These are phyloP conservation scores for Acrocephalus arundinaceus DNA, from an alignment of 2,113 vertebrate species.

Conservation along the genomic window DNA sequence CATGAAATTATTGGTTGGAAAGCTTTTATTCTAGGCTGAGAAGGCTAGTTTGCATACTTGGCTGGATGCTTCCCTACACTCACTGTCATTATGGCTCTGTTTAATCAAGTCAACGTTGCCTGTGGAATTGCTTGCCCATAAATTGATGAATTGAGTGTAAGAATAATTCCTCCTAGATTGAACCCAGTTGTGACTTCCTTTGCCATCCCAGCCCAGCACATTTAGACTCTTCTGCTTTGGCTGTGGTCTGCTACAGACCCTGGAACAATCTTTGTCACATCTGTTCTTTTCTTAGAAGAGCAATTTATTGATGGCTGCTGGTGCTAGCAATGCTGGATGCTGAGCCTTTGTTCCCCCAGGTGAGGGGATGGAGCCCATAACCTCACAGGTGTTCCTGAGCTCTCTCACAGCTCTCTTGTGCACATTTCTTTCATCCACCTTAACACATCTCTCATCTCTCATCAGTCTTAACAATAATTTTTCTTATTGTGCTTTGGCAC, in stretches of 20 bases:
- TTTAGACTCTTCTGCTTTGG: constrained; percentile 60
- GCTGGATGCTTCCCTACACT: constrained; percentile 44
- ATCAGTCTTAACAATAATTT: neutral
- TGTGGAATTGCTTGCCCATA: constrained; percentile 48
- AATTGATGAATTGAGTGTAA: constrained; percentile 60
- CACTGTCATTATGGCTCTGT: constrained; percentile 61
- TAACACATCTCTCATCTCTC: no score
- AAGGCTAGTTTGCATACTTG: constrained; percentile 70
- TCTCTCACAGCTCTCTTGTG: neutral
- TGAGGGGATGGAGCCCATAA: neutral
- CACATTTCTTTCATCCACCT: neutral
- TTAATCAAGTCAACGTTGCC: constrained; percentile 59
- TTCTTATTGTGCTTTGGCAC: neutral
- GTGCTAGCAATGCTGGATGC: constrained; percentile 1
- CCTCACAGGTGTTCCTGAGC: constrained; percentile 5
- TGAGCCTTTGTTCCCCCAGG: constrained; percentile 45
- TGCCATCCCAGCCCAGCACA: constrained; percentile 35
- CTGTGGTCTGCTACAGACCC: constrained; percentile 36
- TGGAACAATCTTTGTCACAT: constrained; percentile 62
- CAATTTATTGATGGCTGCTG: neutral
- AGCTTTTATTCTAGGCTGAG: constrained; percentile 66
- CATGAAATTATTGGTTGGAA: constrained; percentile 71
- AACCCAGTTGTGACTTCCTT: constrained; percentile 62
- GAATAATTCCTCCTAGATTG: constrained; percentile 59
- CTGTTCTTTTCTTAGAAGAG: constrained; percentile 51